These are phyloP conservation scores for Tupiocoris notatus DNA, from an alignment of 2,888 invertebrate species.

Conservation along the genomic window DNA sequence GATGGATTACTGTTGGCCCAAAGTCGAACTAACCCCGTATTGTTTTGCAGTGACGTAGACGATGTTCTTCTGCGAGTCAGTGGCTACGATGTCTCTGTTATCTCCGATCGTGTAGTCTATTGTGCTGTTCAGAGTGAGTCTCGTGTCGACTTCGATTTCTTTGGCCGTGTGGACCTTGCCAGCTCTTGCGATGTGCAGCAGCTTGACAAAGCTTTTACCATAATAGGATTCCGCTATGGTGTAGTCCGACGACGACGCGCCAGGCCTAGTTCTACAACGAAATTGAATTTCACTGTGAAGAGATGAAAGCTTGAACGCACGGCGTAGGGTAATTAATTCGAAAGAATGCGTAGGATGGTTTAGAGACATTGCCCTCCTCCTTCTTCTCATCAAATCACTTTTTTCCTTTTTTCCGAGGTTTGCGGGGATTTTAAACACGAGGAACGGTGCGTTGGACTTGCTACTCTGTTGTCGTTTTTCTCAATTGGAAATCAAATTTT, in stretches of 20 bases:
- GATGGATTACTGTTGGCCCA: no score
- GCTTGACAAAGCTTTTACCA: slow-evolving; percentile 73
- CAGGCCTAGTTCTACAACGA: neutral
- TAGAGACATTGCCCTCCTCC: no score
- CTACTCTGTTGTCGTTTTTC: no score
- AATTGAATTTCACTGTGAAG: neutral
- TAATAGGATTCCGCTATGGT: slow-evolving; percentile 53
- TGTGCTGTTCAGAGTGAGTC: slow-evolving; percentile 66
- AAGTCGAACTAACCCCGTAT: slow-evolving; percentile 60
- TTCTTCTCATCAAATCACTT: no score
- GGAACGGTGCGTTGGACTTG: no score
- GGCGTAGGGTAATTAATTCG: no score
- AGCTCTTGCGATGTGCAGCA: slow-evolving; percentile 68
- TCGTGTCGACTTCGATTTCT: slow-evolving; percentile 73
- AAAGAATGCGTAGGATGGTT: no score
- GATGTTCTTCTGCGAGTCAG: slow-evolving; percentile 81
- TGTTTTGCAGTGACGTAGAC: slow-evolving; percentile 76
- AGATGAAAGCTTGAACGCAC: no score
- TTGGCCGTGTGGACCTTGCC: slow-evolving; percentile 67
- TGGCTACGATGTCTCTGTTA: slow-evolving; percentile 76
- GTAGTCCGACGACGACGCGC: slow-evolving; percentile 1
- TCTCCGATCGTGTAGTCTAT: slow-evolving; percentile 73
- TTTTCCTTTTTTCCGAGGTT: no score
- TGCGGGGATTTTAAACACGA: no score
- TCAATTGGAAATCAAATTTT: no score